These are phyloP conservation scores for Micromys minutus DNA, from an alignment of 2,113 vertebrate species.

Conservation along the genomic window DNA sequence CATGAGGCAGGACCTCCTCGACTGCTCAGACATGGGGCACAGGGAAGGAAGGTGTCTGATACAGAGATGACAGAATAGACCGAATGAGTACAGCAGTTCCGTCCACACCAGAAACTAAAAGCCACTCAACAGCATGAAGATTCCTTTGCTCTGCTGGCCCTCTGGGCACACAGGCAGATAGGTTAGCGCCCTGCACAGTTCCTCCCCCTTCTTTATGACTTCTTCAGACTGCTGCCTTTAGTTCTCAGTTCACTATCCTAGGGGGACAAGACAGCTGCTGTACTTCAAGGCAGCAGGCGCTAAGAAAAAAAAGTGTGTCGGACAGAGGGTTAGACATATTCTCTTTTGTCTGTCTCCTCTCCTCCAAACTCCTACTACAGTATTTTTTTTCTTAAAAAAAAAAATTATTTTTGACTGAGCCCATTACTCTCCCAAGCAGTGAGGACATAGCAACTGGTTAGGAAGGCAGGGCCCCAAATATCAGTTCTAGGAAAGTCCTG, in stretches of 20 bases:
- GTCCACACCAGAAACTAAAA: neutral
- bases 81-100: no score
- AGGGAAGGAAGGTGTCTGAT: neutral
- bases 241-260: neutral
- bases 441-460: neutral
- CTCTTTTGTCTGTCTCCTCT: constrained; percentile 56
- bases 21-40: no score
- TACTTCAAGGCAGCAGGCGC: neutral
- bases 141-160: no score
- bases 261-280: neutral
- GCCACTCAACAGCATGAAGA: no score
- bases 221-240: neutral
- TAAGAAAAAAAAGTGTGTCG: neutral
- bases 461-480: neutral
- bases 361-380: neutral
- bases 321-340: neutral
- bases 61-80: neutral
- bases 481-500: neutral
- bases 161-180: neutral
- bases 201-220: neutral
- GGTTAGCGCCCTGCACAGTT: neutral
- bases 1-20: neutral
- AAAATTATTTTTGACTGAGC: constrained; percentile 38
- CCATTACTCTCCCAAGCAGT: constrained; percentile 20
- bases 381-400: constrained; percentile 31